A percentile compares a stretch with the other conserved stretches of the same genome.
These are phyloP conservation scores for Pristionchus maxplancki DNA, from an alignment of 2,888 invertebrate species.

Conservation along the genomic window DNA sequence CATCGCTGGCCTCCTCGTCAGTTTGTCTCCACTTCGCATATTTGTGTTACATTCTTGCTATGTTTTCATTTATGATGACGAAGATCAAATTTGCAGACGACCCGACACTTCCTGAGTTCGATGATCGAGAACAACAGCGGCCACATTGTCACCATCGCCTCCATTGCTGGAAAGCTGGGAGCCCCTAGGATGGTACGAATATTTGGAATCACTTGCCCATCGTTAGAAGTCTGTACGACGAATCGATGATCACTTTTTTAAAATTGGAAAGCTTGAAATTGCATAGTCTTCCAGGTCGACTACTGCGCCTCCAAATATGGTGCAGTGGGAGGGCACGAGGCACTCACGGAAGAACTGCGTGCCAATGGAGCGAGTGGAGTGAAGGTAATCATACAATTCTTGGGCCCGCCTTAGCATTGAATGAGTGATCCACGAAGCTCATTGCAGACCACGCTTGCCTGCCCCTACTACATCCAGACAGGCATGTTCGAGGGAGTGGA, in stretches of 20 bases:
- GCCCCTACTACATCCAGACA: slow-evolving; percentile 96
- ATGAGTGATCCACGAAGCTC: background rate
- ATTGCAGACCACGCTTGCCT: slow-evolving; percentile 87
- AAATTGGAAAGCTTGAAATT: too few species aligned
- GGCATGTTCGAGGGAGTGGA: slow-evolving; percentile 96
- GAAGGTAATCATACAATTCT: too few species aligned
- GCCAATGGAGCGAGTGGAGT: slow-evolving; percentile 44
- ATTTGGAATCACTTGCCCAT: background rate
- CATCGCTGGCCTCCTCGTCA: slow-evolving; percentile 92
- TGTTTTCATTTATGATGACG: background rate
- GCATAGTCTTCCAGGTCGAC: slow-evolving; percentile 81
- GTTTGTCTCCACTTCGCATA: slow-evolving; percentile 47
- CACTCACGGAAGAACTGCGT: slow-evolving; percentile 85
- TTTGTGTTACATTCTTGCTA: too few species aligned
- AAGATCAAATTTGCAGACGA: background rate
- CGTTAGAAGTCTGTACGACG: background rate
- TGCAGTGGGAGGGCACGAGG: slow-evolving; percentile 93
- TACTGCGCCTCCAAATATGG: slow-evolving; percentile 95
- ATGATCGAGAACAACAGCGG: slow-evolving; percentile 92
- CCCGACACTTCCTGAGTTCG: slow-evolving; percentile 83
- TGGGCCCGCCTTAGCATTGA: background rate
- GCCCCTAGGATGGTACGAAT: slow-evolving; percentile 79
- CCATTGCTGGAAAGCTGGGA: slow-evolving; percentile 88
- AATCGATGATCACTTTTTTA: too few species aligned
- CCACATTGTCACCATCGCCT: slow-evolving; percentile 92